Percentiles rank a stretch among this genome's conserved stretches.
Conservation (phyloP, 1,140 invertebrate species). For the Aphis gossypii region DNA sequence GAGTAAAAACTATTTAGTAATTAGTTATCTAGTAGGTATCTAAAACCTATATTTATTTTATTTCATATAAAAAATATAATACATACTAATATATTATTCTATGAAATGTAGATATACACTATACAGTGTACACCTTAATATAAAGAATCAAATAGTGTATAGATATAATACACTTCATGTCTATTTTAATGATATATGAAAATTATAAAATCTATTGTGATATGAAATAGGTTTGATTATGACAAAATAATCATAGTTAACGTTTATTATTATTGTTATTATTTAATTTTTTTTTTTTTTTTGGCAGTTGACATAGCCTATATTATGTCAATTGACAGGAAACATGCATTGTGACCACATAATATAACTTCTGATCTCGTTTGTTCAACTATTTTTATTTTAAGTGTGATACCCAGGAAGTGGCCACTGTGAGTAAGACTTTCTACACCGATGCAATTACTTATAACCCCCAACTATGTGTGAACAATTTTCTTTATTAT, state of each 20-base stretch:
- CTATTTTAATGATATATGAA: background rate
- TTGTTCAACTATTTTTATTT: conserved; percentile 43
- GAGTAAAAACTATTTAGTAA: background rate
- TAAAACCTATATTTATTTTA: background rate
- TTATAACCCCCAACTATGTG: background rate
- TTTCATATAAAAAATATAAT: background rate
- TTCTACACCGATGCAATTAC: conserved; percentile 12
- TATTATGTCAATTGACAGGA: conserved; percentile 45
- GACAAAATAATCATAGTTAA: background rate
- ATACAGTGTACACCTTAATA: no score
- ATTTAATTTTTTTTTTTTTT: background rate
- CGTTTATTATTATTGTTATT: background rate
- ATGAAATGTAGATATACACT: background rate
- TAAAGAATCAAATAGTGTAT: background rate
- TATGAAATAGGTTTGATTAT: conserved; percentile 25
- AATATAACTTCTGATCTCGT: conserved; percentile 29
- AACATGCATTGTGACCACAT: conserved; percentile 51
- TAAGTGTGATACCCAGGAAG: conserved; percentile 30
- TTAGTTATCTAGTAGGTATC: background rate
- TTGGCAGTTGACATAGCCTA: background rate
- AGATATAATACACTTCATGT: background rate
- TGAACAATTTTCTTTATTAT: background rate
- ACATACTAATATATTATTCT: background rate
- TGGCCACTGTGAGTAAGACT: background rate
- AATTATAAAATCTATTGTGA: background rate